Base-by-base conservation (phyloP, 2,797 vertebrate species). In the Eospalax fontanierii region DNA sequence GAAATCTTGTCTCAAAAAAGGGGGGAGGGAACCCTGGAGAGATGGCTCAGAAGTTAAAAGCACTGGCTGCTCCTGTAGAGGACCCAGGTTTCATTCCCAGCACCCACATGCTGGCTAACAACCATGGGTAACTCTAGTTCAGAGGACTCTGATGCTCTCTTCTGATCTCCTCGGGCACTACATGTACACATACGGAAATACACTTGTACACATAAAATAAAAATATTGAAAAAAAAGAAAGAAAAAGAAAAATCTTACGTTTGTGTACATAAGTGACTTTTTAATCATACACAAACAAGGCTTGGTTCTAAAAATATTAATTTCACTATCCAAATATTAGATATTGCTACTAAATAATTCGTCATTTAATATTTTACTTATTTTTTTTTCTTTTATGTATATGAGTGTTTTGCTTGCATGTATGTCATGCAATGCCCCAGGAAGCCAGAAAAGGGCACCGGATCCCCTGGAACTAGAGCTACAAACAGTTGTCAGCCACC, bases 221-320 rank as follows among this genome's bases (percentile, higher is more conserved):
- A 46, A 46, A 46, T 46, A n/a, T n/a, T n/a, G n/a, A n/a, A n/a
- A 54, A 54, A 54, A 54, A 54, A 54, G 14, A 54, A 54, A 54
- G 12, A 68, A 15, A 68, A 68, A 30, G 11, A 30, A 87, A 75
- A 74, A 16, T 61, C 15, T 54, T 16, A 57, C 6, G 5, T 59
- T 2, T 79, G 66, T 18, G 3, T 10, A 80, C 24, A 79, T 3
- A 93, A 15, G 35, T 59, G 4, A 50, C 50, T 92, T 95, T 61
- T 59, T 6, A 50, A 28, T 18, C 63, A 89, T 16, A 79, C 30
- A 65, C 16, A 84, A 70, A 46, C 18, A 61, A 46, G 14, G 43
- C 84, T 54, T 68, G 87, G 73, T 96, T 89, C 66, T 28, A 89
- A 76, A 96, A 12, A 93, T 26, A 30, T 50, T 81, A 35, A 18